Conservation (phyloP, 2,797 vertebrate genomes). For the Varecia variegata region DNA sequence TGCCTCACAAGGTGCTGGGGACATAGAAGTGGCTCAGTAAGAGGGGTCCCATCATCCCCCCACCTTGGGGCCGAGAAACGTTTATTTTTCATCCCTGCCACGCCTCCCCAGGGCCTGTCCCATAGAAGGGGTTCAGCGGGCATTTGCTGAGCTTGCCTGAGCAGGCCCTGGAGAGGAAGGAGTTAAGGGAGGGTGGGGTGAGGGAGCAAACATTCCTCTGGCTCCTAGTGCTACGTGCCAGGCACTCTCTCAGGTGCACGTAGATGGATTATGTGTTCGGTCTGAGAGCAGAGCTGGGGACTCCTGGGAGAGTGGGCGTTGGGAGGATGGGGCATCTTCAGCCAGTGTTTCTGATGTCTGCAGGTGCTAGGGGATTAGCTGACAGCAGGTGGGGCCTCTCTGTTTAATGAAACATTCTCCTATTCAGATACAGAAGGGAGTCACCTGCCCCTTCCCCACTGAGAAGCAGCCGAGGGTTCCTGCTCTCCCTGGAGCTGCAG, state of each 20-base stretch:
- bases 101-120: background rate
- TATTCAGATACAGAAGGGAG: background rate
- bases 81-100: background rate
- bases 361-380: constrained; percentile 8
- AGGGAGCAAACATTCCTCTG: background rate
- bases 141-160: background rate
- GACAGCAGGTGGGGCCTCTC: background rate
- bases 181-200: background rate
- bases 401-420: background rate
- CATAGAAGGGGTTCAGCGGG: background rate
- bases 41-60: background rate
- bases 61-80: too few species aligned
- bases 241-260: background rate
- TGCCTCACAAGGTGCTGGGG: background rate
- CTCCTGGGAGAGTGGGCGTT: background rate
- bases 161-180: background rate
- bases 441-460: background rate
- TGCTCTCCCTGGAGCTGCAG: background rate
- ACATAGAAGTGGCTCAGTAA: background rate
- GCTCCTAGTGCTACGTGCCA: background rate
- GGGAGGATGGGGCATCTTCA: background rate
- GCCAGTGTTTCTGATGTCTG: background rate
- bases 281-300: background rate
- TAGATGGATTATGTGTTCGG: background rate
- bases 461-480: background rate